phyloP scores from a whole-genome alignment of 2,797 vertebrate species.

The Hyperoplus lanceolatus region DNA sequence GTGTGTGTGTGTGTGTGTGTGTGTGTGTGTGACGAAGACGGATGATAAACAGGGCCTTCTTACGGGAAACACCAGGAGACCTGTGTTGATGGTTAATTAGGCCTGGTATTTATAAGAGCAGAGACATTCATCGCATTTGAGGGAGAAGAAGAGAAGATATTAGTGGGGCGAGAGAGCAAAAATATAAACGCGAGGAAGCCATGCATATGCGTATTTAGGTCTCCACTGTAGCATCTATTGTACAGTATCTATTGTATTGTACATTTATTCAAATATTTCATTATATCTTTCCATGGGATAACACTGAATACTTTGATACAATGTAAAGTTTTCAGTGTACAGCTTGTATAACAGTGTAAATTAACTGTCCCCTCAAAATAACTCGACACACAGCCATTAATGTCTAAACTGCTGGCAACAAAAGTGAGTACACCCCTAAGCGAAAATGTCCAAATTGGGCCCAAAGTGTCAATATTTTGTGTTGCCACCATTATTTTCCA shows the following conservation, averaged over 20 bases:
- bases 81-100: slow-evolving; percentile 54
- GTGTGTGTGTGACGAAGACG: slow-evolving; percentile 10
- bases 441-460: no score
- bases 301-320: no score
- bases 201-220: slow-evolving; percentile 1
- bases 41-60: slow-evolving; percentile 35
- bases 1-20: slow-evolving; percentile 5
- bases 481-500: no score
- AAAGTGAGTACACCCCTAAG: no score
- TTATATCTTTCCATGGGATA: no score
- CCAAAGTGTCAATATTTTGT: no score
- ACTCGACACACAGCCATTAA: no score
- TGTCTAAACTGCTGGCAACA: no score
- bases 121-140: slow-evolving; percentile 42
- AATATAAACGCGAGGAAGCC: slow-evolving; percentile 24
- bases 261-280: no score
- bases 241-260: slow-evolving; percentile 7
- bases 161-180: slow-evolving; percentile 13
- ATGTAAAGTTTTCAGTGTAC: no score
- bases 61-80: slow-evolving; percentile 38
- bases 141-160: slow-evolving; percentile 35
- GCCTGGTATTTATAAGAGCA: slow-evolving; percentile 52
- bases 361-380: no score
- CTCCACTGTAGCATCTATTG: slow-evolving; percentile 9
- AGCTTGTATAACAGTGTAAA: no score